Evolutionary conservation across 1,140 invertebrate genomes (phyloP).

Genomic region (Macrocentrus cingulum): DNA sequence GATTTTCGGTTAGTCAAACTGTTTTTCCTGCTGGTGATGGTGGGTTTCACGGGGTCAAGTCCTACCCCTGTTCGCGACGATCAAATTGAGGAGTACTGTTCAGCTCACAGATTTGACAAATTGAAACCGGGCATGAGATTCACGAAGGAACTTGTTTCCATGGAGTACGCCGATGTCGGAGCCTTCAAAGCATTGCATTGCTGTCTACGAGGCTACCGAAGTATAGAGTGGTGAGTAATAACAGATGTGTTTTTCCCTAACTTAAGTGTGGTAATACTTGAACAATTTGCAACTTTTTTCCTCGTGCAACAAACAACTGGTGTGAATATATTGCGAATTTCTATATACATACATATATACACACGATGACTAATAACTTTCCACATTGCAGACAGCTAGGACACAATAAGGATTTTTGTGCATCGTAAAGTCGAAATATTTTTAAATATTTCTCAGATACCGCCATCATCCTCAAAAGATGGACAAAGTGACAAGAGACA

Average conservation of each 20-base stretch:
- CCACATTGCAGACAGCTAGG: no score
- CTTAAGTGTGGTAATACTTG: background rate
- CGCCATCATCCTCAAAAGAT: no score
- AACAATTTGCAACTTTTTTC: background rate
- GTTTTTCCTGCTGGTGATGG: background rate
- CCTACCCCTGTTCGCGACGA: slow-evolving; percentile 33
- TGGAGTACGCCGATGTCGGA: slow-evolving; percentile 68
- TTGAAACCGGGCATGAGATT: slow-evolving; percentile 61
- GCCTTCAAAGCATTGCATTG: slow-evolving; percentile 75
- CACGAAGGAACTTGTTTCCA: slow-evolving; percentile 68
- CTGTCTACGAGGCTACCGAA: slow-evolving; percentile 72
- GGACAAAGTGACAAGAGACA: no score
- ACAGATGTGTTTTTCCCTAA: background rate
- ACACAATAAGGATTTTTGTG: no score
- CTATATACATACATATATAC: no score
- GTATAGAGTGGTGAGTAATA: slow-evolving; percentile 72
- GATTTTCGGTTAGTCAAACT: no score
- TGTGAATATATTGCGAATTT: no score
- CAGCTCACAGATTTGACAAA: slow-evolving; percentile 50
- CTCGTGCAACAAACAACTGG: background rate
- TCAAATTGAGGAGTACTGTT: slow-evolving; percentile 54
- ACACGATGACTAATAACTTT: no score
- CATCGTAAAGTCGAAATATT: no score
- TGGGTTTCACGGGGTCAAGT: background rate
- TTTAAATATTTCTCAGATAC: no score